phyloP scores from a whole-genome alignment of 2,113 vertebrate genomes.

The Nesogale talazaci region DNA sequence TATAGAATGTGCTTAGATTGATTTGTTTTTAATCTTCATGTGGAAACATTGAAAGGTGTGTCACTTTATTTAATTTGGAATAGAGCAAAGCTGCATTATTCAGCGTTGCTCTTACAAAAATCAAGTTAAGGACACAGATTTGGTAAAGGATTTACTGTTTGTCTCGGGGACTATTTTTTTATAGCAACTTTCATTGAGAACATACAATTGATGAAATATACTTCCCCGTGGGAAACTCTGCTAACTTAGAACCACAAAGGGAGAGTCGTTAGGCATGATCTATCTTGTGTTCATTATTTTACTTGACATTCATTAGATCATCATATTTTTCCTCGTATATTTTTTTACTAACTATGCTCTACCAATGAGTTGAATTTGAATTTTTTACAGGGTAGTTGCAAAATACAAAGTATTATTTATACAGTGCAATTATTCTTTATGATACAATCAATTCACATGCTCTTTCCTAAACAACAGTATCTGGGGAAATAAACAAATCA shows the following conservation, averaged over 20 bases:
- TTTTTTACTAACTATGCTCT: slow-evolving; percentile 35
- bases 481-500: slow-evolving; percentile 6
- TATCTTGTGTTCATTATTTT: slow-evolving; percentile 39
- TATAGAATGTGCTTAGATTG: too few relatives aligned
- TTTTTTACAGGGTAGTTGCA: slow-evolving; percentile 46
- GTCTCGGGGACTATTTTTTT: slow-evolving; percentile 35
- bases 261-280: slow-evolving; percentile 43
- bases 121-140: neutral
- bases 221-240: slow-evolving; percentile 39
- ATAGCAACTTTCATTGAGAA: slow-evolving; percentile 16
- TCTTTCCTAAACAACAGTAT: slow-evolving; percentile 29
- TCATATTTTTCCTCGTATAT: slow-evolving; percentile 38
- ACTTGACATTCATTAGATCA: slow-evolving; percentile 60
- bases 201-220: slow-evolving; percentile 18
- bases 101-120: neutral
- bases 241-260: slow-evolving; percentile 30
- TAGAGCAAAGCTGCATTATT: neutral
- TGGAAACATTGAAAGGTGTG: slow-evolving; percentile 10
- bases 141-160: slow-evolving; percentile 30
- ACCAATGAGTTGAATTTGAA: slow-evolving; percentile 28
- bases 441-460: neutral
- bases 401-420: slow-evolving; percentile 50
- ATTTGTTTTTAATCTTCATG: neutral
- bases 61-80: slow-evolving; percentile 37
- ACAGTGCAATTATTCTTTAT: neutral